A percentile compares a stretch with the other conserved stretches of the same genome.
Conservation (phyloP, 2,113 vertebrate genomes). For the Typhlomys cinereus region DNA sequence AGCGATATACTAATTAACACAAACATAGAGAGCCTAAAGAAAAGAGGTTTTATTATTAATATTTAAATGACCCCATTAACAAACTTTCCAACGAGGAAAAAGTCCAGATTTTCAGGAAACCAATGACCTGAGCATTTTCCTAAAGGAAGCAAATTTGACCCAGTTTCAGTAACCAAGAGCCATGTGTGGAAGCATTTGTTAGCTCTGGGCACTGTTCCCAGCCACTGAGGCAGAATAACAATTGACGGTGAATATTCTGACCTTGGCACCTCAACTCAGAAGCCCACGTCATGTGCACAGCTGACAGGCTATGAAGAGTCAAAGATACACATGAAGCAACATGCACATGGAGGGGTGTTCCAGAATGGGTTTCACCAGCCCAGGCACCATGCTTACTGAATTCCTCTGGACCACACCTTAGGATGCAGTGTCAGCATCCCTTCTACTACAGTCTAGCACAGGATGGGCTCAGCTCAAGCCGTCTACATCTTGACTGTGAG, state of each 20-base stretch:
- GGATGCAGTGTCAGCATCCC: neutral
- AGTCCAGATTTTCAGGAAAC: slow-evolving; percentile 33
- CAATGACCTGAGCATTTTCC: slow-evolving; percentile 48
- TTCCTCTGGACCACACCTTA: neutral
- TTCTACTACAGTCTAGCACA: neutral
- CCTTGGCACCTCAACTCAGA: neutral
- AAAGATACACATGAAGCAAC: neutral
- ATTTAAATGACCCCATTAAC: slow-evolving; percentile 55
- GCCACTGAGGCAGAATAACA: neutral
- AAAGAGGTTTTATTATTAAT: slow-evolving; percentile 46
- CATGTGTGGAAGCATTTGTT: slow-evolving; percentile 5
- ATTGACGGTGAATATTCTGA: neutral
- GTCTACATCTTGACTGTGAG: neutral
- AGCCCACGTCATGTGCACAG: neutral
- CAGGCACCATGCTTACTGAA: fast-evolving
- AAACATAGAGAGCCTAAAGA: neutral
- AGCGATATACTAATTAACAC: slow-evolving; percentile 69
- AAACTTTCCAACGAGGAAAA: slow-evolving; percentile 38
- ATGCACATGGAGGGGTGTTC: neutral
- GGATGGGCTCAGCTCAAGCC: neutral
- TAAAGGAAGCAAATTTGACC: slow-evolving; percentile 63
- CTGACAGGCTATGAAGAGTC: neutral
- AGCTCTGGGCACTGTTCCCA: slow-evolving; percentile 39
- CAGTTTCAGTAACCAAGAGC: slow-evolving; percentile 55
- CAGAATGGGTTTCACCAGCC: neutral